Percentiles rank a stretch among this genome's conserved stretches.
phyloP scores from a whole-genome alignment of 2,888 invertebrate species.

The Ommatoiulus sabulosus region DNA sequence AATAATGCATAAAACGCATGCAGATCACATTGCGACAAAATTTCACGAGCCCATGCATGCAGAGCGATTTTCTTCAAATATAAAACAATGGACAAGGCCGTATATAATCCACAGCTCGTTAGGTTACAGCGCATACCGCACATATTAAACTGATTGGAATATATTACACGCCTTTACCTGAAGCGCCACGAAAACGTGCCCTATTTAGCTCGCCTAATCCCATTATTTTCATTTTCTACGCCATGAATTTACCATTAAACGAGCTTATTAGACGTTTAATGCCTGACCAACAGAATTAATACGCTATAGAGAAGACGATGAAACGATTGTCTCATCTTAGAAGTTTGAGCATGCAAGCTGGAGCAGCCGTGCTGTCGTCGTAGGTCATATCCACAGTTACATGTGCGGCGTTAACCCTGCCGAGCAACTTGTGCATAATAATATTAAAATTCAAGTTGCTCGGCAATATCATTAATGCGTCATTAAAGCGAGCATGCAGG shows the following conservation, averaged over 20 bases:
- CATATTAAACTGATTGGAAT: background rate
- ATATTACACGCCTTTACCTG: background rate
- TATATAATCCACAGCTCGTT: background rate
- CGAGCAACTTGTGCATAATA: background rate
- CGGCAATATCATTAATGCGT: background rate
- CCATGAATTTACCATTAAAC: background rate
- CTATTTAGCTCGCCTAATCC: background rate
- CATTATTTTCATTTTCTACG: background rate
- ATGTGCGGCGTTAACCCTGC: background rate
- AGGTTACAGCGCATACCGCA: background rate
- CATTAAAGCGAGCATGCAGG: background rate
- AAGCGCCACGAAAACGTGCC: background rate
- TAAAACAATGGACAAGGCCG: background rate
- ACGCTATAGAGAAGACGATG: background rate
- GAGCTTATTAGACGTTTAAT: background rate
- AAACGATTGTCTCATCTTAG: background rate
- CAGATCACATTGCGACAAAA: background rate
- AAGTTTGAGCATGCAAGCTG: background rate
- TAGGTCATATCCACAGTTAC: background rate
- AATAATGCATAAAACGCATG: background rate
- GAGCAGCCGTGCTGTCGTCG: background rate
- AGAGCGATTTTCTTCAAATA: background rate
- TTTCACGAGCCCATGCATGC: background rate
- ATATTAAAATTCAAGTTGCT: constrained; percentile 15
- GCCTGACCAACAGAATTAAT: background rate